A percentile compares a stretch with the other conserved stretches of the same genome.
phyloP scores from a whole-genome alignment of 2,888 invertebrate genomes.

The Tinea pellionella region DNA sequence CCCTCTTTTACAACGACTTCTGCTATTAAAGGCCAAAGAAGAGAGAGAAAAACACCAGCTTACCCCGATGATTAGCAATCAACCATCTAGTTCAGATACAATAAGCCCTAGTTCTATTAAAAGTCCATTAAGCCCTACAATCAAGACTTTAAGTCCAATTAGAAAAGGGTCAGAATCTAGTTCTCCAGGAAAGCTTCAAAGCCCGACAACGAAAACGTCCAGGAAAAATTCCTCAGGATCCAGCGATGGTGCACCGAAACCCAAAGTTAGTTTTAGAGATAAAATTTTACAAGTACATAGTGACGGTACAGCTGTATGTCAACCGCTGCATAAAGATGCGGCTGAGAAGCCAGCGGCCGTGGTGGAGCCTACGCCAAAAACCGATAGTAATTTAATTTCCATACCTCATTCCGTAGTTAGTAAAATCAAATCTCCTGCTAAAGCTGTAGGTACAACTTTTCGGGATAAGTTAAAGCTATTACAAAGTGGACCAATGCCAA shows the following conservation, averaged over 20 bases:
- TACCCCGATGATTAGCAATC: slow-evolving; percentile 51
- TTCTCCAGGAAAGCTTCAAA: slow-evolving; percentile 60
- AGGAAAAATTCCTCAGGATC: slow-evolving; percentile 61
- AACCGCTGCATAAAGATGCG: slow-evolving; percentile 51
- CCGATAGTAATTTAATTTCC: slow-evolving; percentile 56
- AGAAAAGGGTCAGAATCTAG: slow-evolving; percentile 61
- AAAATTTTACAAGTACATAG: slow-evolving; percentile 70
- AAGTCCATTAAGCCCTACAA: slow-evolving; percentile 61
- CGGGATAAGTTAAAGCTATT: slow-evolving; percentile 61
- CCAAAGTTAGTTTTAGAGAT: slow-evolving; percentile 73
- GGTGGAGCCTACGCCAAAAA: slow-evolving; percentile 56
- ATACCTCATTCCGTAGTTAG: slow-evolving; percentile 64
- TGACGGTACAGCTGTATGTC: slow-evolving; percentile 57
- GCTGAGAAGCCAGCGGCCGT: slow-evolving; percentile 55
- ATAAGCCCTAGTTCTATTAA: slow-evolving; percentile 63
- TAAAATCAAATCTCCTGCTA: slow-evolving; percentile 65
- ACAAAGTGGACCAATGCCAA: slow-evolving; percentile 40
- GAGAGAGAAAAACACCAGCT: slow-evolving; percentile 69
- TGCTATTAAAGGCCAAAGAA: slow-evolving; percentile 81
- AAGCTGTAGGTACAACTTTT: slow-evolving; percentile 56
- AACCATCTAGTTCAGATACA: slow-evolving; percentile 62
- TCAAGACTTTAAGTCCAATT: slow-evolving; percentile 60
- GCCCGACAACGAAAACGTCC: slow-evolving; percentile 55
- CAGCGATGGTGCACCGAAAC: slow-evolving; percentile 51
- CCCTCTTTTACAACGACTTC: slow-evolving; percentile 79